Conservation (phyloP, 2,113 vertebrate genomes). For the Vanacampus margaritifer region DNA sequence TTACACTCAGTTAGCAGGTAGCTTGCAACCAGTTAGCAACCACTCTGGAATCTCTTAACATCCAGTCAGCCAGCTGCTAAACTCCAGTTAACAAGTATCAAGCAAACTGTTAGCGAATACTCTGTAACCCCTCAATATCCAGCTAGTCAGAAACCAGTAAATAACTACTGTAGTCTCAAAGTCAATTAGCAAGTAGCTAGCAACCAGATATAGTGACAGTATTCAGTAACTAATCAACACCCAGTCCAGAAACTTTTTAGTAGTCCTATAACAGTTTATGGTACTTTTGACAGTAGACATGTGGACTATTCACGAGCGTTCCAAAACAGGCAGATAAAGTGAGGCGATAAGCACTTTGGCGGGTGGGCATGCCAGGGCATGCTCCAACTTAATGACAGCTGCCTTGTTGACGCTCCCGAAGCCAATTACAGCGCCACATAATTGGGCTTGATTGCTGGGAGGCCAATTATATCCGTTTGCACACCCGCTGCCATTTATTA, state of each 20-base stretch:
- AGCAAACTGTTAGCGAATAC: no score
- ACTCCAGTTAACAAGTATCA: no score
- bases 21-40: no score
- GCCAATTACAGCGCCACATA: conserved; percentile 59
- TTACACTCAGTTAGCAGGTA: no score
- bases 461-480: conserved; percentile 59
- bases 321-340: conserved; percentile 38
- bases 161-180: not conserved
- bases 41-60: no score
- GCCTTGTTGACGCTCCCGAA: conserved; percentile 58
- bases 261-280: not conserved
- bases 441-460: conserved; percentile 68
- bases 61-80: no score
- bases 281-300: not conserved
- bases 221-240: not conserved
- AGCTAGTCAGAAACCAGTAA: not conserved
- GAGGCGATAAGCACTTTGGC: conserved; percentile 57
- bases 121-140: no score
- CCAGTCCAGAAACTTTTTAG: not conserved
- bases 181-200: not conserved
- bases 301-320: not conserved
- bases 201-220: not conserved
- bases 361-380: conserved; percentile 58
- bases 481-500: conserved; percentile 44
- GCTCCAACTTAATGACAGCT: conserved; percentile 58